These are phyloP conservation scores for Dysdera silvatica DNA, from an alignment of 1,140 invertebrate species.

Conservation along the genomic window DNA sequence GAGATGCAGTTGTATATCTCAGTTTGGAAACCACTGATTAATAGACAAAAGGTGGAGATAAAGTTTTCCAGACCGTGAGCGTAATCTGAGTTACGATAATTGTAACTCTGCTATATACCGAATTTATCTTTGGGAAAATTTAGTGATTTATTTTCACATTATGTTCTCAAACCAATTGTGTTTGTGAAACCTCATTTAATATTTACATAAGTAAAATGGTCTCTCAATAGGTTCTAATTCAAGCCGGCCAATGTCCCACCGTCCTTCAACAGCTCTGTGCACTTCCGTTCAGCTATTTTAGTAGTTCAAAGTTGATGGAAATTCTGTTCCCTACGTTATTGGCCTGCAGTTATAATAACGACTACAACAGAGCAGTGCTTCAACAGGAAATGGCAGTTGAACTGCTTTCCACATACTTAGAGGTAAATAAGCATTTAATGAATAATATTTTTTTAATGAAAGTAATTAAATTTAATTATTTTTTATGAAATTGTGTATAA, in stretches of 20 bases:
- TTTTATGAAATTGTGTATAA: no score
- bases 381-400: slow-evolving; percentile 71
- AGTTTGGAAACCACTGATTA: no score
- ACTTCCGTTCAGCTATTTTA: slow-evolving; percentile 81
- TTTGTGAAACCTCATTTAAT: no score
- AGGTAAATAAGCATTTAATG: slow-evolving; percentile 36
- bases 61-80: no score
- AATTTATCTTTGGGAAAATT: no score
- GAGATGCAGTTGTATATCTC: no score
- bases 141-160: no score
- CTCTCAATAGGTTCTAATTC: slow-evolving; percentile 66
- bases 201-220: no score
- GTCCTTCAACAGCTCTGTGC: slow-evolving; percentile 83
- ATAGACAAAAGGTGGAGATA: no score
- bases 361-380: slow-evolving; percentile 59
- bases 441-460: slow-evolving; percentile 3
- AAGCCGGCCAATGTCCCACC: slow-evolving; percentile 70
- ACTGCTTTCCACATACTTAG: slow-evolving; percentile 47
- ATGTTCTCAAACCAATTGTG: no score
- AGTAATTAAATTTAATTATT: not conserved
- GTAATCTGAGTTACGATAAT: no score
- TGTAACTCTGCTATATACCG: no score
- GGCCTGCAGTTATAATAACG: slow-evolving; percentile 63
- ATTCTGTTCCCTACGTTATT: slow-evolving; percentile 81
- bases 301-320: slow-evolving; percentile 60